Percentiles rank a stretch among this genome's conserved stretches.
Conservation (phyloP, 2,797 vertebrate genomes). For the Syngnathus acus region DNA sequence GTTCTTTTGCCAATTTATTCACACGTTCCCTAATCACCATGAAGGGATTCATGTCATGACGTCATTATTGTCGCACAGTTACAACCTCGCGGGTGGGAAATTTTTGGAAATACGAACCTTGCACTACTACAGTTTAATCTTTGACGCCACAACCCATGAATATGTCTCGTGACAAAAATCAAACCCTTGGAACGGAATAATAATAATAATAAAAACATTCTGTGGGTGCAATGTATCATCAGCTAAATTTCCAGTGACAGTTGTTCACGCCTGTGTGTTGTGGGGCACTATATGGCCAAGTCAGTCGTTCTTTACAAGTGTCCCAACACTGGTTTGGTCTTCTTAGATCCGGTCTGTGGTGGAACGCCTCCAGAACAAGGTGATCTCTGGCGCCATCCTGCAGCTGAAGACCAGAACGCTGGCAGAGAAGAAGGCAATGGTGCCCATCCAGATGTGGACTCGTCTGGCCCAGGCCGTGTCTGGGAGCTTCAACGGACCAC, state of each 20-base stretch:
- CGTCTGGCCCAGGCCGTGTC: conserved; percentile 46
- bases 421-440: conserved; percentile 26
- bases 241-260: no score
- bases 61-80: neutral
- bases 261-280: no score
- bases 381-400: conserved; percentile 18
- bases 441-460: conserved; percentile 61
- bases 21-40: neutral
- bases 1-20: neutral
- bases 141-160: no score
- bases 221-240: no score
- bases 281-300: no score
- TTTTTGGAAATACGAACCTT: no score
- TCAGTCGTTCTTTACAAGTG: neutral
- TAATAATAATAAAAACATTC: no score
- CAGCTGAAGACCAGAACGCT: conserved; percentile 24
- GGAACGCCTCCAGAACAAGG: conserved; percentile 44
- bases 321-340: neutral
- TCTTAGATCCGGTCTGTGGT: conserved; percentile 48
- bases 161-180: neutral
- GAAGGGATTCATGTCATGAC: neutral
- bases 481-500: conserved; percentile 36
- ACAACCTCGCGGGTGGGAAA: neutral
- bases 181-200: neutral
- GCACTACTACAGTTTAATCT: no score